A percentile compares a stretch with the other conserved stretches of the same genome.
phyloP scores from a whole-genome alignment of 2,888 invertebrate genomes.

The Eupithecia vulgata region DNA sequence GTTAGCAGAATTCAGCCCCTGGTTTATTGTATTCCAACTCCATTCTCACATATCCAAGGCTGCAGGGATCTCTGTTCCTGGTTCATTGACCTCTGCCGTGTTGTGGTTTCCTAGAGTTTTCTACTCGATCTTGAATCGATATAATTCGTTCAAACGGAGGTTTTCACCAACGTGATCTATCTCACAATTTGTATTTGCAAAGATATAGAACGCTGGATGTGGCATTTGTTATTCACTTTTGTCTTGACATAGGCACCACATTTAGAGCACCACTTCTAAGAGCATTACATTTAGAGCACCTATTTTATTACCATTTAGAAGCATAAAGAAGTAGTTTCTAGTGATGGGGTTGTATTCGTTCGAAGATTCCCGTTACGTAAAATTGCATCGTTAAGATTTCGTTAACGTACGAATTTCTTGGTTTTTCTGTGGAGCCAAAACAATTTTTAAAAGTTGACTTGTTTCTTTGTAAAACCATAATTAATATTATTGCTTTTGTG shows the following conservation, averaged over 20 bases:
- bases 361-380: not conserved
- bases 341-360: not conserved
- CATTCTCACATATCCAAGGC: constrained; percentile 17
- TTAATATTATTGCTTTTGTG: no score
- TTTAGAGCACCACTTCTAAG: no score
- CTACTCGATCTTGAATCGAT: constrained; percentile 53
- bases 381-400: not conserved
- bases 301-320: no score
- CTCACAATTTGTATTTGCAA: constrained; percentile 41
- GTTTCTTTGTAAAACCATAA: no score
- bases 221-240: constrained; percentile 17
- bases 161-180: constrained; percentile 64
- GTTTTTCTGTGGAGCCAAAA: not conserved
- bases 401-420: not conserved
- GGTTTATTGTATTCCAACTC: constrained; percentile 16
- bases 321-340: no score
- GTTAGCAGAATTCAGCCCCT: no score
- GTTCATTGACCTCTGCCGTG: constrained; percentile 37
- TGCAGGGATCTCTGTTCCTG: constrained; percentile 25
- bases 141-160: constrained; percentile 52
- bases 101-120: constrained; percentile 43
- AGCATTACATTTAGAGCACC: no score
- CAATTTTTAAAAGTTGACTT: no score
- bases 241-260: not conserved
- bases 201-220: constrained; percentile 46